Evolutionary conservation across 2,113 vertebrate genomes (phyloP).

Genomic region (Falco punctatus): DNA sequence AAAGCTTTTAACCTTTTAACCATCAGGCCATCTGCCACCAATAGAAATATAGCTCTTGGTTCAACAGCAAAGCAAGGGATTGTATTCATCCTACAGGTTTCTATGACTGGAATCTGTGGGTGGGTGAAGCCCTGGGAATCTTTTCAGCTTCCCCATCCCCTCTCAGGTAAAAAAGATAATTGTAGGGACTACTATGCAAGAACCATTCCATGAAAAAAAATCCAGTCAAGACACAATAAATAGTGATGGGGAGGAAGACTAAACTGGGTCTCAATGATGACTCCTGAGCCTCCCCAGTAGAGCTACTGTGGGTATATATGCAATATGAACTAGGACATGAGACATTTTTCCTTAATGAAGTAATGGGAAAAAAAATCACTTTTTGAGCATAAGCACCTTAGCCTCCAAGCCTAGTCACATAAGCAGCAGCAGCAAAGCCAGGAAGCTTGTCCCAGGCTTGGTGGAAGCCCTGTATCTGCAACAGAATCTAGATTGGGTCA

Average conservation of each 20-base stretch:
- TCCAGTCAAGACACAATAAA: neutral
- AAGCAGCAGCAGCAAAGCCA: neutral
- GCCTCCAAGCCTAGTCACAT: neutral
- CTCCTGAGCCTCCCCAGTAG: neutral
- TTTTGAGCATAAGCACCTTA: neutral
- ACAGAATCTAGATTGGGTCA: neutral
- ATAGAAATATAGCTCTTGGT: constrained; percentile 29
- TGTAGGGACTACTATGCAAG: neutral
- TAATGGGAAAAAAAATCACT: neutral
- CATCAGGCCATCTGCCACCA: neutral
- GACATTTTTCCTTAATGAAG: neutral
- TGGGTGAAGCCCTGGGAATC: neutral
- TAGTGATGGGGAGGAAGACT: neutral
- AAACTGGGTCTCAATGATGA: neutral
- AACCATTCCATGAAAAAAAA: neutral
- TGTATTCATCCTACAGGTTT: neutral
- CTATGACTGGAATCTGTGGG: neutral
- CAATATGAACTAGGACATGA: rapidly evolving
- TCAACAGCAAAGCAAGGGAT: neutral
- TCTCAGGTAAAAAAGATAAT: neutral
- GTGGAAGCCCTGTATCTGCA: neutral
- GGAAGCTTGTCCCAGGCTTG: neutral
- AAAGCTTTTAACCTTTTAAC: constrained; percentile 69
- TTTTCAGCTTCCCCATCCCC: neutral
- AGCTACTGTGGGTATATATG: neutral